These are phyloP conservation scores for Phalanger gymnotis DNA, from an alignment of 2,797 vertebrate species.

Conservation along the genomic window DNA sequence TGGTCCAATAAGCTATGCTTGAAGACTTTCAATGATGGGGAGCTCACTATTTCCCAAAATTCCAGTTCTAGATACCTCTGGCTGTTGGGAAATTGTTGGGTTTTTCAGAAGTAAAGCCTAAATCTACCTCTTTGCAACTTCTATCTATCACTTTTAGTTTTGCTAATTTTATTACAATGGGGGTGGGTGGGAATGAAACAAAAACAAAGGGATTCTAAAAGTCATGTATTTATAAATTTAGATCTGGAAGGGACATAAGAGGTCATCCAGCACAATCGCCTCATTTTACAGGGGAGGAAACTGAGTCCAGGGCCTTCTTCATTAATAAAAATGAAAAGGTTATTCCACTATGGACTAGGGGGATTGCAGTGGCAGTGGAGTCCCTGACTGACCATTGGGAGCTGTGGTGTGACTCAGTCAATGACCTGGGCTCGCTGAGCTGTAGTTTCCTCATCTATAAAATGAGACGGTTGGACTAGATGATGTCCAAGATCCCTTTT, in stretches of 20 bases:
- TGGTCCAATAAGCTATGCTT: not conserved
- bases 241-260: not conserved
- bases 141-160: not conserved
- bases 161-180: not conserved
- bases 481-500: not conserved
- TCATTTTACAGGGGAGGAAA: not conserved
- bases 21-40: not conserved
- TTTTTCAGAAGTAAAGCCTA: not conserved
- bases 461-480: not conserved
- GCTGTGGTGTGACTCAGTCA: fast-evolving
- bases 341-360: not conserved
- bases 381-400: not conserved
- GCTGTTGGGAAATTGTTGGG: not conserved
- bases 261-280: not conserved
- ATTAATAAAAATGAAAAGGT: not conserved
- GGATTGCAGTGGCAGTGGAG: not conserved
- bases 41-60: not conserved
- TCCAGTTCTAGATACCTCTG: not conserved
- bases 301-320: not conserved
- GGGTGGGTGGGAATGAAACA: not conserved
- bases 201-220: not conserved
- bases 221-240: not conserved
- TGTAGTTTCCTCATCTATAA: not conserved
- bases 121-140: not conserved
- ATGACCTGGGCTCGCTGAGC: not conserved